Evolutionary conservation across 2,888 invertebrate species (phyloP), one percentile per base, ranked within the genome.

Genomic region (Trissoscelio sp.): DNA sequence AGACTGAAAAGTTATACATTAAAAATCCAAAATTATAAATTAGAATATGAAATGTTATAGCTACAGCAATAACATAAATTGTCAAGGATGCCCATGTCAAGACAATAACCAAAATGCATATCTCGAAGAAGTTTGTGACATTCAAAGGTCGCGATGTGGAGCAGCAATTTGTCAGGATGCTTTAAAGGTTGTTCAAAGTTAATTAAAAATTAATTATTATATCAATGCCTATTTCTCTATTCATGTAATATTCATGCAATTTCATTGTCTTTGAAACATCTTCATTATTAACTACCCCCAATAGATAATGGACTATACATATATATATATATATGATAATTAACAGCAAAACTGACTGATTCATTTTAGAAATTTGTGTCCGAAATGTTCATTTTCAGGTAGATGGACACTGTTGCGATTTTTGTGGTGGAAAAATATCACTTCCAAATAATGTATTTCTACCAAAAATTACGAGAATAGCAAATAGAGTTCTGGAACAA

Each of bases 401-500:
- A 6, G 89, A 91, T 64, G 91, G 91, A 9, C 90, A 91, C 74
- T 91, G 91, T 58, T 91, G 91, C 55, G 83, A 81, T 48, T 91
- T 89, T 75, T 91, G 91, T 58, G 91, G 91, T 0, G 90, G 88
- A 3, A 85, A 88, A 58, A 64, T 91, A 4, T 73, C 62, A 2
- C 74, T 88, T 5, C 39, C 86, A 2, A 28, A 46, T 0, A 81
- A 84, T 31, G 81, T 83, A 12, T 87, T 88, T 7, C 64, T 88
- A 18, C 39, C 81, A 9, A 81, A 85, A 53, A 77, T 89, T 2
- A 83, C 82, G 14, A 75, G 83, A 28, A 60, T 87, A 6, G 84
- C 85, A 2, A 82, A 83, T 11, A 83, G 84, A 28, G 86, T 84
- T 53, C 74, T 91, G 16, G 75, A 73, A 46, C 73, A 75, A 51